These are phyloP conservation scores for Tolypeutes matacus DNA, from an alignment of 2,797 vertebrate species.

Conservation along the genomic window DNA sequence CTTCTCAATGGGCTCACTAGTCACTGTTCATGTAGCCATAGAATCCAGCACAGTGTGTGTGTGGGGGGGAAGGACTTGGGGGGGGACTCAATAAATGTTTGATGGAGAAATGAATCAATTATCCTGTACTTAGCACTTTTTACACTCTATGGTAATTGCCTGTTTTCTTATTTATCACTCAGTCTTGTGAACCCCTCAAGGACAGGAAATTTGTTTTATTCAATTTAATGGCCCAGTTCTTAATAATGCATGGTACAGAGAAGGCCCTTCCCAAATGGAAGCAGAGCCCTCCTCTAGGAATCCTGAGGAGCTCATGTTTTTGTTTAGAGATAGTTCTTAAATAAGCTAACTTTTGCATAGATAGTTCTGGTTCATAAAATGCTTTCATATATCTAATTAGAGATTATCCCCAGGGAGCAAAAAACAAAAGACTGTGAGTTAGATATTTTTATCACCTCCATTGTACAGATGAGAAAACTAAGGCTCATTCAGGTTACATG, in stretches of 20 bases:
- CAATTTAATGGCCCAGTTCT: neutral
- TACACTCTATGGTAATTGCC: constrained; percentile 8
- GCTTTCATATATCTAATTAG: neutral
- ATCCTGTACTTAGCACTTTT: constrained; percentile 41
- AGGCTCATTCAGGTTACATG: neutral
- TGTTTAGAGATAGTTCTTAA: neutral
- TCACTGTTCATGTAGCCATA: neutral
- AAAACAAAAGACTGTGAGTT: neutral
- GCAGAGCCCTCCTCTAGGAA: neutral
- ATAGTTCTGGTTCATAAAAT: neutral
- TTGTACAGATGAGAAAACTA: neutral
- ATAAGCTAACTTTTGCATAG: neutral
- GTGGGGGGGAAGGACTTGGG: no score
- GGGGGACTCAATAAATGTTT: constrained; percentile 50
- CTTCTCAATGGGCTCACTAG: neutral
- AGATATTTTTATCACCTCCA: neutral
- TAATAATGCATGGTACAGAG: neutral
- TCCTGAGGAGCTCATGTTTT: neutral
- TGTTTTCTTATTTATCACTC: constrained; percentile 52
- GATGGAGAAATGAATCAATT: constrained; percentile 53
- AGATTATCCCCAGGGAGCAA: neutral
- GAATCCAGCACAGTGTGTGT: neutral
- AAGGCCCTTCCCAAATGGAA: neutral
- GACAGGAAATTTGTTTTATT: constrained; percentile 12
- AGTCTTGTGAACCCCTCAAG: neutral